phyloP scores from a whole-genome alignment of 2,888 invertebrate genomes.

The Gandaritis pyraliata region DNA sequence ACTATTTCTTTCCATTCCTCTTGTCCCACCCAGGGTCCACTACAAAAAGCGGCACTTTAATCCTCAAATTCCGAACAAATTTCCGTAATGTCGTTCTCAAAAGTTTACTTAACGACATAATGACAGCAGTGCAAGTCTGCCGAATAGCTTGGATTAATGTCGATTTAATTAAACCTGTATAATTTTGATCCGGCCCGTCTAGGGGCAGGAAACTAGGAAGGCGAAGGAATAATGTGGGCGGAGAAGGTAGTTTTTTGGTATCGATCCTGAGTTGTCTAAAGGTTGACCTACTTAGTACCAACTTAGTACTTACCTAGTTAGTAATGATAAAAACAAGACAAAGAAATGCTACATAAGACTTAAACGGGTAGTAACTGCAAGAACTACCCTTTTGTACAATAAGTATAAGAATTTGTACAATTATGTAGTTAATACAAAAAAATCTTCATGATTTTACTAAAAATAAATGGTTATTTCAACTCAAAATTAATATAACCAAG shows the following conservation, averaged over 20 bases:
- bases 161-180: constrained; percentile 83
- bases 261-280: not conserved
- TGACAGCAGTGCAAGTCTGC: constrained; percentile 71
- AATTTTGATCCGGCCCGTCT: constrained; percentile 67
- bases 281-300: no score
- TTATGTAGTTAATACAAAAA: no score
- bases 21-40: constrained; percentile 25
- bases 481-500: no score
- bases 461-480: no score
- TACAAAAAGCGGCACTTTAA: constrained; percentile 50
- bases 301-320: no score
- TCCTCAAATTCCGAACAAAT: constrained; percentile 63
- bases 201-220: constrained; percentile 47
- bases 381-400: no score
- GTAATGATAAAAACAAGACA: no score
- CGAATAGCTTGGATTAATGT: constrained; percentile 78
- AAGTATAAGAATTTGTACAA: no score
- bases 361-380: no score
- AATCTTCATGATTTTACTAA: not conserved
- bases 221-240: constrained; percentile 33
- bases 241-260: constrained; percentile 40
- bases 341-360: no score
- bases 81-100: constrained; percentile 61
- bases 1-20: constrained; percentile 18
- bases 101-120: constrained; percentile 77